Base-by-base conservation (phyloP, 2,888 invertebrate genomes). In the Invenusta paracnida region DNA sequence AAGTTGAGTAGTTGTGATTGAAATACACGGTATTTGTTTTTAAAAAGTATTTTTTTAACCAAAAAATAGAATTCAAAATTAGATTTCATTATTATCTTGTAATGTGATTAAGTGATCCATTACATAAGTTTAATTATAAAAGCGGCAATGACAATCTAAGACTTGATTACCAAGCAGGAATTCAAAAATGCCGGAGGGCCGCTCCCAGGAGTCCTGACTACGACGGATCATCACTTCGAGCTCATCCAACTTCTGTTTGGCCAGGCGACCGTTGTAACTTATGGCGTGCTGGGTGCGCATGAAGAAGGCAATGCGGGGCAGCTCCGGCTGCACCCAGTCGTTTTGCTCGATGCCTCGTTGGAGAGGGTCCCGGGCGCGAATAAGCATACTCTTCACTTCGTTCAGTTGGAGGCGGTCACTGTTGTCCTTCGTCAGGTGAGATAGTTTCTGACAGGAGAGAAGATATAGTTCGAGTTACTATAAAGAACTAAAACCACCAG, bases 171-270 rank as follows among this genome's bases (percentile, higher is more conserved):
- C 84, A 28, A 84, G 67, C n/a, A 84, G 28, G 23, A 84, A 84
- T 84, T 84, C 84, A 84, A 67, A 67, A 30, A 31, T 30, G 1
- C 84, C 84, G 67, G n/a, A 28, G 11, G 84, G 84, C 84, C 84
- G 25, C 17, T 84, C 84, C 84, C 84, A 84, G 25, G 67, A 30
- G 28, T 84, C 84, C 29, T 67, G 84, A 67, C 73, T 67, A 17
- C 73, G 67, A 27, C 73, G 67, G 28, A 84, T 30, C 84, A 84
- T 67, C 27, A 67, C 67, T 29, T 84, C 73, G n/a, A 84, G 66
- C 25, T 84, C 67, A 5, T 25, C 73, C 1, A 84, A 29, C 29
- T 84, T 84, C 17, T 67, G 30, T 17, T 84, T 84, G 67, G 84
- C 73, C 25, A 23, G 73, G 2, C 73, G 73, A 73, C 25, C 25